Evolutionary conservation across 2,113 vertebrate species (phyloP), one percentile per base, ranked within the genome.

Genomic region (Amazona guildingii): DNA sequence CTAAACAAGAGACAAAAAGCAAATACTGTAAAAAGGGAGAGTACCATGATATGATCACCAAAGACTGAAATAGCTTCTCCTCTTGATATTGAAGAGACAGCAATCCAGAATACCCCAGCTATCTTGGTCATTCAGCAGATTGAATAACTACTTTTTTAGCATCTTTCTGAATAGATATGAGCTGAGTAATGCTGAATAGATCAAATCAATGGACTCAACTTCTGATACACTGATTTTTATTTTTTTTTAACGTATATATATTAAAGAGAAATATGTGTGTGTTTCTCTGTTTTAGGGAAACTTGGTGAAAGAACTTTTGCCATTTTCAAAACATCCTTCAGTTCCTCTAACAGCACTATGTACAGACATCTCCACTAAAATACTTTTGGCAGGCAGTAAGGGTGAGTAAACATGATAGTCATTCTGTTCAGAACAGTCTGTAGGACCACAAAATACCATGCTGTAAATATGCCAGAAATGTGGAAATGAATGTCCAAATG

Each of bases 291-390:
- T 96, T 74, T 80, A 98, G 98, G 98, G 98, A 87, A 97, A 82
- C 11, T 83, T 98, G 48, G 72, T 98, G 64, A 97, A 96, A 92
- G 93, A 98, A 88, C 83, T 98, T 79, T 39, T 96, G 35, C 98
- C 97, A 72, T 98, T 98, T 96, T 97, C 97, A 43, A 97, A 97
- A 54, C 86, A 95, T 55, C 83, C 97, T 25, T 87, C 97, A 82
- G 97, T 97, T 97, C 94, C 97, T 81, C 86, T 98, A 88, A 98
- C 97, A 24, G 89, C 89, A 1, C 44, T 98, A 13, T 91, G 93
- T 31, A 95, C 96, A 21, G 97, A 97, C n/a, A 61, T 62, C 17
- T 97, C 95, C 46, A 39, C 74, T 72, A 94, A 95, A 79, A 62
- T 95, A 59, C 97, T 98, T 48, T 66, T 98, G 87, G 93, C 97